Evolutionary conservation across 2,113 vertebrate genomes (phyloP).

Genomic region (Periophthalmodon schlosseri): DNA sequence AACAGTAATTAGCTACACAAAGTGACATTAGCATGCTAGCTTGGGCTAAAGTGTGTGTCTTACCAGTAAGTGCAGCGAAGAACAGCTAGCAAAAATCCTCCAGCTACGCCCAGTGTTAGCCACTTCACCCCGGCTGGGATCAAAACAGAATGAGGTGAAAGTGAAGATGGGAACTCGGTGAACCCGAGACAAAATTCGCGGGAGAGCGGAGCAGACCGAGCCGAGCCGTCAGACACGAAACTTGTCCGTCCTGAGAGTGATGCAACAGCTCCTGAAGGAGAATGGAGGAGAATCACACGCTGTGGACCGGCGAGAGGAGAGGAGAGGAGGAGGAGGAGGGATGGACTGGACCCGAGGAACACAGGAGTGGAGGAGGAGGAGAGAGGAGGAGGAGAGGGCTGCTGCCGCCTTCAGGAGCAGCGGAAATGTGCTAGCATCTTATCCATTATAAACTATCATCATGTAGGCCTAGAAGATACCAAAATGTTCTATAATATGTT

Average conservation of each 20-base stretch:
- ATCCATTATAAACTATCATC: too few relatives aligned
- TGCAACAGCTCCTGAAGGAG: constrained; percentile 62
- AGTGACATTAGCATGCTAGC: constrained; percentile 50
- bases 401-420: constrained; percentile 47
- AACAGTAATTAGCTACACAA: constrained; percentile 25
- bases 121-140: constrained; percentile 31
- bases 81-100: constrained; percentile 54
- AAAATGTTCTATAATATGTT: too few relatives aligned
- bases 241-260: constrained; percentile 54
- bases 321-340: constrained; percentile 20
- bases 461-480: too few relatives aligned
- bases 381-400: constrained; percentile 45
- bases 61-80: constrained; percentile 58
- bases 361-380: constrained; percentile 32
- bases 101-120: constrained; percentile 74
- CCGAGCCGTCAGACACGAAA: constrained; percentile 26
- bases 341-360: constrained; percentile 55
- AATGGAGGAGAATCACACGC: constrained; percentile 59
- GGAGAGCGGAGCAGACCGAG: constrained; percentile 9
- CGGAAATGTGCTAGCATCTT: constrained; percentile 26
- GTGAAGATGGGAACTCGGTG: constrained; percentile 21
- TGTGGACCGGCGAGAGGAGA: constrained; percentile 49
- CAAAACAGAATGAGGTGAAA: constrained; percentile 10
- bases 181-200: constrained; percentile 17
- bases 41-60: constrained; percentile 43